Percentiles rank a stretch among this genome's conserved stretches.
Conservation (phyloP, 2,113 vertebrate species). For the Numenius arquata region DNA sequence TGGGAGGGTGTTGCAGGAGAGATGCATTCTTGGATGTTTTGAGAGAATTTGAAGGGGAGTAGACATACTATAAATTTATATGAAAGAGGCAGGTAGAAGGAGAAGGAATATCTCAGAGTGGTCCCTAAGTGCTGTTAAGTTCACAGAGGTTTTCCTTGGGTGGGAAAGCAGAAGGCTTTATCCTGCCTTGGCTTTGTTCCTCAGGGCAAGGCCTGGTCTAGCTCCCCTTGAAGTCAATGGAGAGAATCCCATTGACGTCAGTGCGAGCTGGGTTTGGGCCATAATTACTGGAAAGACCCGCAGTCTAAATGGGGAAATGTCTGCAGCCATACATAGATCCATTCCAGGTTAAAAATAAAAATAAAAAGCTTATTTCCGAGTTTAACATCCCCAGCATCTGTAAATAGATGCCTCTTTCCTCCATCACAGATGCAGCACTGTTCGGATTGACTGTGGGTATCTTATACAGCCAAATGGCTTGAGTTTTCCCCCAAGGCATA, state of each 20-base stretch:
- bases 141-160: neutral
- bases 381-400: neutral
- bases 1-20: neutral
- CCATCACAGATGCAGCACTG: constrained; percentile 19
- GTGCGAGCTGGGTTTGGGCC: neutral
- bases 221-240: neutral
- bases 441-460: neutral
- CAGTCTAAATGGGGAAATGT: constrained; percentile 32
- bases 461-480: neutral
- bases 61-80: neutral
- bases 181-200: constrained; percentile 4
- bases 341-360: constrained; percentile 56
- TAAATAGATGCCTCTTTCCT: constrained; percentile 13
- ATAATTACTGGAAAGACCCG: constrained; percentile 37
- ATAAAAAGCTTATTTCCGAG: neutral
- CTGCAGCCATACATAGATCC: constrained; percentile 6
- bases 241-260: constrained; percentile 36
- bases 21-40: neutral
- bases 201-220: neutral
- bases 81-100: neutral
- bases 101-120: neutral
- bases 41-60: neutral
- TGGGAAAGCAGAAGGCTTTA: neutral
- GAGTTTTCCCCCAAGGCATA: neutral
- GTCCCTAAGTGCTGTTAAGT: neutral